phyloP scores from a whole-genome alignment of 2,888 invertebrate species.

The Coelogynopora nodosa region DNA sequence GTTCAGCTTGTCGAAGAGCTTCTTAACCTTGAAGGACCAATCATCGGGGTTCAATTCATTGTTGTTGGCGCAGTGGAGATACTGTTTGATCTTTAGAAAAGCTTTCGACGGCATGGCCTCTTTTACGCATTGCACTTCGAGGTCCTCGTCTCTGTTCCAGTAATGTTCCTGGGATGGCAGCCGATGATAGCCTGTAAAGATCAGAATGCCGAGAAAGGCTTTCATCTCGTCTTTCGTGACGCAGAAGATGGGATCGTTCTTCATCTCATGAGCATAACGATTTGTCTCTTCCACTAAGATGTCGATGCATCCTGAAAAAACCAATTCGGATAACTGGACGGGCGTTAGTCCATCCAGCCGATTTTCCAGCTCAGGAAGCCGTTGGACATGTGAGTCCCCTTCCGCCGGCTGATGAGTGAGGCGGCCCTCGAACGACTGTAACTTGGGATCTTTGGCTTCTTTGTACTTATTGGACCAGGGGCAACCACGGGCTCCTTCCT shows the following conservation, averaged over 20 bases:
- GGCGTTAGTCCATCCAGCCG: slow-evolving; percentile 24
- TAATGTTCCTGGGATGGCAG: slow-evolving; percentile 20
- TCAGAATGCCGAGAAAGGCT: slow-evolving; percentile 33
- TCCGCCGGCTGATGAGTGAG: slow-evolving; percentile 32
- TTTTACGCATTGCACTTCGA: slow-evolving; percentile 33
- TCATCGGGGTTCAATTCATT: slow-evolving; percentile 22
- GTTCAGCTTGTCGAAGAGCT: slow-evolving; percentile 34
- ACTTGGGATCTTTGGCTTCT: slow-evolving; percentile 33
- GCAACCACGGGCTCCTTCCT: slow-evolving; percentile 33
- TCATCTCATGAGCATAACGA: slow-evolving; percentile 26
- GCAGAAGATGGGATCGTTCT: slow-evolving; percentile 30
- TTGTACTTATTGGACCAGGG: slow-evolving; percentile 24
- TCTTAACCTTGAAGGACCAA: slow-evolving; percentile 23
- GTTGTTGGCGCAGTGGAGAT: slow-evolving; percentile 26
- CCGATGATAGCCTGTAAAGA: slow-evolving; percentile 27
- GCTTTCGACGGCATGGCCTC: slow-evolving; percentile 29
- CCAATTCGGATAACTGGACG: background rate
- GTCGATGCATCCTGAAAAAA: slow-evolving; percentile 33
- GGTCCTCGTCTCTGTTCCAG: slow-evolving; percentile 25
- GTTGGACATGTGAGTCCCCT: slow-evolving; percentile 33
- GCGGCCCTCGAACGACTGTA: slow-evolving; percentile 22
- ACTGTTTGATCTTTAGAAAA: slow-evolving; percentile 17
- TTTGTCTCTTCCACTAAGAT: slow-evolving; percentile 24
- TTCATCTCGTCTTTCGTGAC: slow-evolving; percentile 28
- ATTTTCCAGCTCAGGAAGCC: slow-evolving; percentile 32